Evolutionary conservation across 2,888 invertebrate species (phyloP), one percentile per base, ranked within the genome.

Genomic region (Euplagia quadripunctaria): DNA sequence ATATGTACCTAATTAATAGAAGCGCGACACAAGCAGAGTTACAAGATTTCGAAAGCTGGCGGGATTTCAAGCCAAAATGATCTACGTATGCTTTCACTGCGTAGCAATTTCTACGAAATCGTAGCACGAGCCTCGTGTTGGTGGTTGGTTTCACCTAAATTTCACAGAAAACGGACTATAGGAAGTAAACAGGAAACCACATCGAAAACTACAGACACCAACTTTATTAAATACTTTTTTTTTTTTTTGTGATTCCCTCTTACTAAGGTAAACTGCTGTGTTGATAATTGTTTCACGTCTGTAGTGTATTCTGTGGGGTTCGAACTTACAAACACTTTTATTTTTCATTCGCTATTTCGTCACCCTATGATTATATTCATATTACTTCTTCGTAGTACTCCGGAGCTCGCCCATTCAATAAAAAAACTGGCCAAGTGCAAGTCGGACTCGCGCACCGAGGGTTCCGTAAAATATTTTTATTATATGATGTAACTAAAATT

Each of bases 31-130:
- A n/a, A n/a, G n/a, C n/a, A n/a, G n/a, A n/a, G n/a, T n/a, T n/a
- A n/a, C n/a, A n/a, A n/a, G n/a, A n/a, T n/a, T n/a, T n/a, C n/a
- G n/a, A n/a, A n/a, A n/a, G n/a, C n/a, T n/a, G n/a, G n/a, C n/a
- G 31, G 31, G 2, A 31, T 31, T 31, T 31, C 31, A 31, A 31
- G 31, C 1, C 1, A 31, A 31, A 31, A 31, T 31, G 31, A 31
- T 17, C 43, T 43, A 46, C 43, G 20, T n/a, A n/a, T 4, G 14
- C 46, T 65, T 64, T 20, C 65, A 49, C 14, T 14, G 46, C 65
- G 65, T 65, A 65, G 65, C 65, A 65, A n/a, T 14, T 49, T 49
- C 65, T 65, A 65, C 46, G 65, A 20, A 46, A 20, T 65, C n/a
- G 55, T 55, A 55, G 55, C 55, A 55, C 11, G 20, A 55, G n/a